Conservation (phyloP, 2,888 invertebrate genomes). For the Koerneria pararmatus region DNA sequence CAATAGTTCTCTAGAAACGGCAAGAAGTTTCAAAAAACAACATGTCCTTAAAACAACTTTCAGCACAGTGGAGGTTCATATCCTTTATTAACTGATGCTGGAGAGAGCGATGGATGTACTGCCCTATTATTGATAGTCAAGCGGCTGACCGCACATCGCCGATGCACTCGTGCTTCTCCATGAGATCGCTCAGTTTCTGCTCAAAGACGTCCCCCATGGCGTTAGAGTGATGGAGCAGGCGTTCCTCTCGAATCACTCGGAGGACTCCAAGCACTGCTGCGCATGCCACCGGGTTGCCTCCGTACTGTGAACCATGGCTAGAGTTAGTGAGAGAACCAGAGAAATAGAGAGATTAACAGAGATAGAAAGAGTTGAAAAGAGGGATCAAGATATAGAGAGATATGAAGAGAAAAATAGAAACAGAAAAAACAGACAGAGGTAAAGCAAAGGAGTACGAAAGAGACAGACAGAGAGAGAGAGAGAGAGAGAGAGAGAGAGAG, state of each 20-base stretch:
- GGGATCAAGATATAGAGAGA: too few relatives aligned
- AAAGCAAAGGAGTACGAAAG: not conserved
- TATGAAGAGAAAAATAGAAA: too few relatives aligned
- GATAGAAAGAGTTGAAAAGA: too few relatives aligned
- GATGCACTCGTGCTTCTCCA: constrained; percentile 73
- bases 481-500: constrained; percentile 20
- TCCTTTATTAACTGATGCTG: too few relatives aligned
- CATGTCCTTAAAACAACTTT: too few relatives aligned
- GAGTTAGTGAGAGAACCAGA: too few relatives aligned
- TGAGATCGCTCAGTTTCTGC: constrained; percentile 69
- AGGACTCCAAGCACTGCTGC: constrained; percentile 91
- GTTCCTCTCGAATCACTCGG: constrained; percentile 71
- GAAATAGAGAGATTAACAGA: not conserved
- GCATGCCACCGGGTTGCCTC: constrained; percentile 97
- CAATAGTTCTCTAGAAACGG: too few relatives aligned
- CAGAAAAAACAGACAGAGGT: too few relatives aligned
- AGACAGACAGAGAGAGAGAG: not conserved
- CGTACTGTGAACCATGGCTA: constrained; percentile 81
- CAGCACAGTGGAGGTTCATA: too few relatives aligned
- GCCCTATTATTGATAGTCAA: not conserved
- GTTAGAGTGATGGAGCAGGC: constrained; percentile 77
- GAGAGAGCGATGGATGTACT: not conserved
- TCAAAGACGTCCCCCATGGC: constrained; percentile 78
- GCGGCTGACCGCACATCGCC: constrained; percentile 66
- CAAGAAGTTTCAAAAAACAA: too few relatives aligned